Evolutionary conservation across 2,797 vertebrate species (phyloP).

Genomic region (Pristis pectinata): DNA sequence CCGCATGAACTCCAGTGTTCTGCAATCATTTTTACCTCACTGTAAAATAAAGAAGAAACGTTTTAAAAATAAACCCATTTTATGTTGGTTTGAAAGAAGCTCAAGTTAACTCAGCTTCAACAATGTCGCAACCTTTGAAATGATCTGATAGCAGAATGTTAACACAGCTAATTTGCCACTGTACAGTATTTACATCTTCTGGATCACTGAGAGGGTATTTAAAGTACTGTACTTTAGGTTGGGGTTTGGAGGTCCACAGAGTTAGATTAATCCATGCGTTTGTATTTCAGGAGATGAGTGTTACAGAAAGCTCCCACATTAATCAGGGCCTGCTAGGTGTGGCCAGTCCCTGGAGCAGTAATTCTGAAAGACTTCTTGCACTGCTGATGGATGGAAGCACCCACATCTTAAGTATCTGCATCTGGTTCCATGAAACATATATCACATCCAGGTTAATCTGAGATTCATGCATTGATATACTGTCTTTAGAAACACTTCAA

Average conservation of each 20-base stretch:
- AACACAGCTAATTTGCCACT: background rate
- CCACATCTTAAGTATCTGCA: background rate
- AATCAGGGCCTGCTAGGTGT: background rate
- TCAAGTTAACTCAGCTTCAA: background rate
- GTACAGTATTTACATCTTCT: background rate
- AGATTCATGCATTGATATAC: background rate
- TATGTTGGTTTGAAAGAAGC: background rate
- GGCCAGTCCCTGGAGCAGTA: background rate
- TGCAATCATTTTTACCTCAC: background rate
- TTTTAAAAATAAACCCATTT: background rate
- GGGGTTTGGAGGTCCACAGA: no score
- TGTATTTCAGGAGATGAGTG: background rate
- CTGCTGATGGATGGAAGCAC: background rate
- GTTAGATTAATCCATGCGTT: background rate
- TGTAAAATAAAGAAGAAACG: background rate
- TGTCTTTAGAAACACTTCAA: background rate
- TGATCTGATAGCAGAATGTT: no score
- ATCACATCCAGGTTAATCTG: background rate
- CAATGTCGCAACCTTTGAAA: background rate
- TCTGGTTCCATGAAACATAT: background rate
- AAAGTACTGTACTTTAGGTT: no score
- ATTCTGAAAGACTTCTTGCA: background rate
- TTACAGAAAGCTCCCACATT: background rate
- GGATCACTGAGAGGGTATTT: background rate
- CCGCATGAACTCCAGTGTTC: background rate